Percentiles rank a stretch among this genome's conserved stretches.
Evolutionary conservation across 2,113 vertebrate species (phyloP).

Genomic region (Chloroceryle aenea): DNA sequence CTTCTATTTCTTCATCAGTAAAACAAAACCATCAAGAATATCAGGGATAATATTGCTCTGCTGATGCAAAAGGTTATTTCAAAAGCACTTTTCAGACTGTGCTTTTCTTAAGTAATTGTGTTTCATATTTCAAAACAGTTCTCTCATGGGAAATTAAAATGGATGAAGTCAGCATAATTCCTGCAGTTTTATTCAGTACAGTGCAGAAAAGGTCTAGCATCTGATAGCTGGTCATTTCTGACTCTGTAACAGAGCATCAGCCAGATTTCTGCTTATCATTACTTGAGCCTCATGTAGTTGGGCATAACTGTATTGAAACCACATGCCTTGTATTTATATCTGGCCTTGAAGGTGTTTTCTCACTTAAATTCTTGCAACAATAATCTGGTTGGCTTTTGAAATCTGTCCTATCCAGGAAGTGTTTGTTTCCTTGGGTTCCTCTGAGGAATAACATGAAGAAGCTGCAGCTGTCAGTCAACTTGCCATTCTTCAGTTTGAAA

Average conservation of each 20-base stretch:
- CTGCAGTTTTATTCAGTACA: not conserved
- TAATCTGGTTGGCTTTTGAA: not conserved
- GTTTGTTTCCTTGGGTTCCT: not conserved
- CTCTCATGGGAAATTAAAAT: not conserved
- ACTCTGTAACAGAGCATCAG: not conserved
- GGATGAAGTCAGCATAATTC: not conserved
- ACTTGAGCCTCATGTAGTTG: not conserved
- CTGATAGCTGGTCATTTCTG: not conserved
- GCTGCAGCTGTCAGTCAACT: not conserved
- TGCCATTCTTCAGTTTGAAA: not conserved
- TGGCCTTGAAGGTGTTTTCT: not conserved
- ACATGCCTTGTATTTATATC: not conserved
- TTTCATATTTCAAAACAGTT: not conserved
- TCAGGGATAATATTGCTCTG: not conserved
- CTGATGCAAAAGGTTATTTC: not conserved
- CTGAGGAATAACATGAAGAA: not conserved
- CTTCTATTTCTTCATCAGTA: not conserved
- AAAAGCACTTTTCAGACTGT: not conserved
- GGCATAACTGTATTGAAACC: not conserved
- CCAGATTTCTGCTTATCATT: not conserved
- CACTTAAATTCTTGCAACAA: not conserved
- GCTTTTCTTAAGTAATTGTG: not conserved
- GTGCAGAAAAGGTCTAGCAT: not conserved
- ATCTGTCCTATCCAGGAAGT: not conserved
- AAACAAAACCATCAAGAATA: not conserved